A percentile compares a stretch with the other conserved stretches of the same genome.
These are phyloP conservation scores for Bombyx mandarina DNA, from an alignment of 1,140 invertebrate genomes.

Conservation along the genomic window DNA sequence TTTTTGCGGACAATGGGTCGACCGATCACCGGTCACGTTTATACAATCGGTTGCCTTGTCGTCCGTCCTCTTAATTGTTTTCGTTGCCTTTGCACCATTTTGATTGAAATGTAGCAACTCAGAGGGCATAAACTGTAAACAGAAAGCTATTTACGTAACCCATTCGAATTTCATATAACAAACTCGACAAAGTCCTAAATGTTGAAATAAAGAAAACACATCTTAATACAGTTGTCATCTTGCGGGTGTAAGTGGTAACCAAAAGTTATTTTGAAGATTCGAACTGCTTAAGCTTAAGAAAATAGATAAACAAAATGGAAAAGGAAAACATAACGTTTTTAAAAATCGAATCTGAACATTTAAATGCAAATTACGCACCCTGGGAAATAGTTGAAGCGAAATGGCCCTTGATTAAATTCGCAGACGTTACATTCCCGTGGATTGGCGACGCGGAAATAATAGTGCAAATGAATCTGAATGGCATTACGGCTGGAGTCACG, in stretches of 20 bases:
- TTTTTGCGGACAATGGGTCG: conserved; percentile 45
- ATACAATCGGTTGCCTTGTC: conserved; percentile 34
- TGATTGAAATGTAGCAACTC: conserved; percentile 14
- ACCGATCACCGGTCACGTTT: conserved; percentile 28
- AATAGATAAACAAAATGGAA: no score
- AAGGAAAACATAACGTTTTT: neutral
- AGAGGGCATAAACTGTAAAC: no score
- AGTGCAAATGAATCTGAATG: conserved; percentile 55
- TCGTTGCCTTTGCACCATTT: conserved; percentile 41
- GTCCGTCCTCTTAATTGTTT: conserved; percentile 48
- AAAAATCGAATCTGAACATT: no score
- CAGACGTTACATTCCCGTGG: conserved; percentile 46
- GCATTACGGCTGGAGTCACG: conserved; percentile 55
- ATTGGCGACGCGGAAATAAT: conserved; percentile 55
- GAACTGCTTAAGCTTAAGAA: no score
- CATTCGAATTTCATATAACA: no score
- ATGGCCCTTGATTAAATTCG: conserved; percentile 49
- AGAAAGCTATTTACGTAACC: no score
- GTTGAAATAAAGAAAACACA: no score
- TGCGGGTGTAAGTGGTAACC: no score
- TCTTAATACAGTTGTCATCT: no score
- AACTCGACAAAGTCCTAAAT: no score
- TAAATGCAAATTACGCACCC: no score
- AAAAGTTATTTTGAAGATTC: no score
- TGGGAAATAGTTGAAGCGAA: conserved; percentile 1